These are phyloP conservation scores for Antigone vipio DNA, from an alignment of 2,113 vertebrate species.

Conservation along the genomic window DNA sequence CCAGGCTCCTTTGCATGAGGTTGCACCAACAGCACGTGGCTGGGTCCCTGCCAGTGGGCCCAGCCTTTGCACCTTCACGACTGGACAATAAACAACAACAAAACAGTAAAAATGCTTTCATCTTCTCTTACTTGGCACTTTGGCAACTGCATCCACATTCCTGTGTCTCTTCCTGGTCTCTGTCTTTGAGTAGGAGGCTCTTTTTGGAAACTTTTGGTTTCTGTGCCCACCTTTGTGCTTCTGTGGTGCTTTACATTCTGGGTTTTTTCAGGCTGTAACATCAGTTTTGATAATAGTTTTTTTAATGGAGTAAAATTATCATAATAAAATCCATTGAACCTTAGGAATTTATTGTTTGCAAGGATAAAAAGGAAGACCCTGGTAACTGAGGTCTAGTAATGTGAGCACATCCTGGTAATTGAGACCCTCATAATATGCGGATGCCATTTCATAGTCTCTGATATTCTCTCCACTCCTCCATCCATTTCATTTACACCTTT, in stretches of 20 bases:
- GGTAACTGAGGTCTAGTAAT: background rate
- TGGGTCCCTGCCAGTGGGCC: fast-evolving
- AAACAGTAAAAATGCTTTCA: background rate
- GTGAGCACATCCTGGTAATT: background rate
- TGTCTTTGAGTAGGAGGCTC: background rate
- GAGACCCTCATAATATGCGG: background rate
- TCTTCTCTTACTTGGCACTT: background rate
- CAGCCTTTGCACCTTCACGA: fast-evolving
- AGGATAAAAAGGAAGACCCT: background rate
- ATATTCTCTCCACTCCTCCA: background rate
- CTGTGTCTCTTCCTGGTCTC: background rate
- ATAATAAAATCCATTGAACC: background rate
- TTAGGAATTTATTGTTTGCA: background rate
- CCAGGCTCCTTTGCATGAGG: background rate
- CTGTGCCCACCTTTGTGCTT: fast-evolving
- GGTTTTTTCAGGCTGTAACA: background rate
- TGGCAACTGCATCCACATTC: background rate
- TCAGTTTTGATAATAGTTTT: background rate
- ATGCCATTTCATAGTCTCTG: background rate
- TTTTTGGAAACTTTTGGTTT: background rate
- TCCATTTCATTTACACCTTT: background rate
- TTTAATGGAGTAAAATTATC: background rate
- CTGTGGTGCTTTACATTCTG: background rate
- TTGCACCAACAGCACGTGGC: fast-evolving
- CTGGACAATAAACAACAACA: background rate